Evolutionary conservation across 2,888 invertebrate genomes (phyloP).

Genomic region (Callinectes sapidus): DNA sequence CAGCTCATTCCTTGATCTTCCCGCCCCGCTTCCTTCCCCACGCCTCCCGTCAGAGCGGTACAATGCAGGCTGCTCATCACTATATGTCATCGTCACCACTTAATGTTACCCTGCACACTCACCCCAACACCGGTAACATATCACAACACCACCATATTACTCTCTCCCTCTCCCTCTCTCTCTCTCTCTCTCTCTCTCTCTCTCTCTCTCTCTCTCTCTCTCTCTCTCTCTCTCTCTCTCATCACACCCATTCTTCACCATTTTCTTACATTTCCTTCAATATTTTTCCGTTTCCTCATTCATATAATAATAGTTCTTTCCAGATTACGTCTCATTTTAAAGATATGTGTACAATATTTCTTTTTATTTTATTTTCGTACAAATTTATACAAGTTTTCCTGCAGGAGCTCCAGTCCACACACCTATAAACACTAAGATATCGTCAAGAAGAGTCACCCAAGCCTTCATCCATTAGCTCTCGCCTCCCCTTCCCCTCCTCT

Average conservation of each 20-base stretch:
- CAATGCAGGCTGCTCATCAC: background rate
- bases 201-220: conserved; percentile 1
- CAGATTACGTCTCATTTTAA: background rate
- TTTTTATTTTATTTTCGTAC: too few species aligned
- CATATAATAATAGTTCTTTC: background rate
- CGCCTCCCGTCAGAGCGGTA: background rate
- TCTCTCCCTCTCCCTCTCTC: background rate
- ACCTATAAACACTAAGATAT: too few species aligned
- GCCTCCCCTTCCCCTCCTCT: too few species aligned
- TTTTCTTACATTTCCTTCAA: background rate
- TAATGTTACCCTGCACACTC: background rate
- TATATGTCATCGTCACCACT: background rate
- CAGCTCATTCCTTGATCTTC: background rate
- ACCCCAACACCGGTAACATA: background rate
- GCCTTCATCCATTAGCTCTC: background rate
- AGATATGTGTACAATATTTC: too few species aligned
- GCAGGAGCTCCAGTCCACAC: too few species aligned
- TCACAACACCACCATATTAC: background rate
- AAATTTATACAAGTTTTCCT: too few species aligned
- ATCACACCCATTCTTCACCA: background rate
- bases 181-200: conserved; percentile 1
- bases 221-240: background rate
- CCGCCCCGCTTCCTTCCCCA: background rate
- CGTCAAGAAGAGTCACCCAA: background rate
- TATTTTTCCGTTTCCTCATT: background rate